Percentiles rank a stretch among this genome's conserved stretches.
phyloP scores from a whole-genome alignment of 2,113 vertebrate genomes.

The Sorex araneus region DNA sequence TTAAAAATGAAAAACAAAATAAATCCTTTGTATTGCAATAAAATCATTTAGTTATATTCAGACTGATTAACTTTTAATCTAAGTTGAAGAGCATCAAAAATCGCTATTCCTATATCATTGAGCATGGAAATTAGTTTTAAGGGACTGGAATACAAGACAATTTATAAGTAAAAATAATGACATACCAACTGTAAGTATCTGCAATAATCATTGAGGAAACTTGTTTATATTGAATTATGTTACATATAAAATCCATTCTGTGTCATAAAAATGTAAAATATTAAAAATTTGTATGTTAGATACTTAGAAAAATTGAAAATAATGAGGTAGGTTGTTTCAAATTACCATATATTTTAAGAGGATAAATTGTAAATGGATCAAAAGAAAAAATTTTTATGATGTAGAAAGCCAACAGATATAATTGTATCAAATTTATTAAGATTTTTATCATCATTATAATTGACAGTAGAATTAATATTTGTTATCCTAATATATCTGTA shows the following conservation, averaged over 20 bases:
- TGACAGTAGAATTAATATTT: no score
- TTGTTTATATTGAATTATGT: no score
- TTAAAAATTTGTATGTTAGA: background rate
- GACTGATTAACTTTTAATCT: background rate
- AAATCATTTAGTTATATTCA: background rate
- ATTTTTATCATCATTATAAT: no score
- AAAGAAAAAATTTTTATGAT: no score
- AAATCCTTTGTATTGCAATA: constrained; percentile 2
- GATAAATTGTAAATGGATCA: background rate
- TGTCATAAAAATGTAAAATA: constrained; percentile 25
- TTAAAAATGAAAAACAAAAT: constrained; percentile 43
- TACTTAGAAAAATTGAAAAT: background rate
- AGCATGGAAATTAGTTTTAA: background rate
- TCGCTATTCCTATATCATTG: background rate
- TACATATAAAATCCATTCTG: no score
- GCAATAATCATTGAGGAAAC: background rate
- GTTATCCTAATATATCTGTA: no score
- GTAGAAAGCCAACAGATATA: no score
- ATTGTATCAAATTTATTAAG: no score
- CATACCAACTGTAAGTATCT: background rate
- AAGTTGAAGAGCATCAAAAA: background rate
- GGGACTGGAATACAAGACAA: background rate
- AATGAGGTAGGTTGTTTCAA: background rate
- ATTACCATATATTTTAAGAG: background rate
- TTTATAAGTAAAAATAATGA: no score